phyloP scores from a whole-genome alignment of 2,797 vertebrate genomes.

The Leptatherina wallacei region DNA sequence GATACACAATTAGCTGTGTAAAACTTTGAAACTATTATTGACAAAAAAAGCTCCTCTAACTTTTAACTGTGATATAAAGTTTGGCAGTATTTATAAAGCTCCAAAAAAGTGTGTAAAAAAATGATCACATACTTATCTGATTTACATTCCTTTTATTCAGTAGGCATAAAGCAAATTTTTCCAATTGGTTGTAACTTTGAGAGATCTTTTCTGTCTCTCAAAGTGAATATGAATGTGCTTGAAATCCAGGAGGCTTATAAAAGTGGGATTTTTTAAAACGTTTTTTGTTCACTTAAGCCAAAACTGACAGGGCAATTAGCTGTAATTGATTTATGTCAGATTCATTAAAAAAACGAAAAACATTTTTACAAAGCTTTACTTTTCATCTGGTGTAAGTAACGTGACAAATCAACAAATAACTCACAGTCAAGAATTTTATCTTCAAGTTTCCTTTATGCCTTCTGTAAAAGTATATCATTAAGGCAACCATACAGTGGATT shows the following conservation, averaged over 20 bases:
- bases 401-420: conserved; percentile 63
- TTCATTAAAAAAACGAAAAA: not conserved
- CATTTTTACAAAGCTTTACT: not conserved
- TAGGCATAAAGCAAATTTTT: not conserved
- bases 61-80: not conserved
- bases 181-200: conserved; percentile 1
- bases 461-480: conserved; percentile 94
- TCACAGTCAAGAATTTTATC: conserved; percentile 82
- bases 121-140: not conserved
- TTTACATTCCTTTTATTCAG: conserved; percentile 15
- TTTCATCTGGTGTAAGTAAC: conserved; percentile 5
- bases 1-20: not conserved
- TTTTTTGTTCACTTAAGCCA: not conserved
- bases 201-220: not conserved
- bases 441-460: conserved; percentile 89
- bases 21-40: not conserved
- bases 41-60: not conserved
- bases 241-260: not conserved
- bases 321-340: not conserved
- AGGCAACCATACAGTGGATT: conserved; percentile 93
- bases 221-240: no score
- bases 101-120: not conserved
- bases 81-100: not conserved
- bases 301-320: not conserved
- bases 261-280: not conserved